Evolutionary conservation across 2,797 vertebrate genomes (phyloP).

Genomic region (Sebastiscus tertius): DNA sequence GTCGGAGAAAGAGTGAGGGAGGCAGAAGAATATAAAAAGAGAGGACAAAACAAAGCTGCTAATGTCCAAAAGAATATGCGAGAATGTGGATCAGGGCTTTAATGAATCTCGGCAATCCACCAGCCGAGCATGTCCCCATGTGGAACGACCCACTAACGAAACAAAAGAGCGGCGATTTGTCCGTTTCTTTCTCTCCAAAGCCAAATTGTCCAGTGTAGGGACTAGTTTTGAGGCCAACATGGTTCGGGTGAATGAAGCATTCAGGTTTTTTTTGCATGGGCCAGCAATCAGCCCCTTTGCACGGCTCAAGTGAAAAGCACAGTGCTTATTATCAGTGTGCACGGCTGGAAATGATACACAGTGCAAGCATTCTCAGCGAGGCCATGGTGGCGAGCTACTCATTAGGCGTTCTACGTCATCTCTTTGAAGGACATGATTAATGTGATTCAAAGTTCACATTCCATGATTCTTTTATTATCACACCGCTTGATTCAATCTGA

Average conservation of each 20-base stretch:
- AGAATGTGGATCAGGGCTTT: constrained; percentile 47
- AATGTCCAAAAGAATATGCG: constrained; percentile 24
- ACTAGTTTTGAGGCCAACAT: constrained; percentile 34
- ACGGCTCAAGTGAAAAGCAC: constrained; percentile 45
- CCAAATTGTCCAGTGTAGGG: constrained; percentile 4
- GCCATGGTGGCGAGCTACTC: constrained; percentile 20
- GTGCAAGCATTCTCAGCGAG: constrained; percentile 22
- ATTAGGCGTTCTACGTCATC: constrained; percentile 10
- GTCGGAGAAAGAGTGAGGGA: not conserved
- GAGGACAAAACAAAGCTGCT: constrained; percentile 23
- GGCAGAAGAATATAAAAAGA: not conserved
- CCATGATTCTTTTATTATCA: not conserved
- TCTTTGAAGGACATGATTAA: constrained; percentile 24
- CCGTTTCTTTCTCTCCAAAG: constrained; percentile 24
- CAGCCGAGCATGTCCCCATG: constrained; percentile 37
- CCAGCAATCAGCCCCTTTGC: constrained; percentile 40
- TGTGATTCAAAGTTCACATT: constrained; percentile 10
- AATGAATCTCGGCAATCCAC: constrained; percentile 56
- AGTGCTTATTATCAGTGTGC: constrained; percentile 60
- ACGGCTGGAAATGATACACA: constrained; percentile 46
- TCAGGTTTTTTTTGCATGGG: constrained; percentile 42
- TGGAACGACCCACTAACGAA: constrained; percentile 47
- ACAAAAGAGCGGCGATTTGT: constrained; percentile 61
- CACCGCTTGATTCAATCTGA: not conserved
- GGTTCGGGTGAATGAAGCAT: constrained; percentile 54